Conservation (phyloP, 2,113 vertebrate species). For the Phalacrocorax aristotelis region DNA sequence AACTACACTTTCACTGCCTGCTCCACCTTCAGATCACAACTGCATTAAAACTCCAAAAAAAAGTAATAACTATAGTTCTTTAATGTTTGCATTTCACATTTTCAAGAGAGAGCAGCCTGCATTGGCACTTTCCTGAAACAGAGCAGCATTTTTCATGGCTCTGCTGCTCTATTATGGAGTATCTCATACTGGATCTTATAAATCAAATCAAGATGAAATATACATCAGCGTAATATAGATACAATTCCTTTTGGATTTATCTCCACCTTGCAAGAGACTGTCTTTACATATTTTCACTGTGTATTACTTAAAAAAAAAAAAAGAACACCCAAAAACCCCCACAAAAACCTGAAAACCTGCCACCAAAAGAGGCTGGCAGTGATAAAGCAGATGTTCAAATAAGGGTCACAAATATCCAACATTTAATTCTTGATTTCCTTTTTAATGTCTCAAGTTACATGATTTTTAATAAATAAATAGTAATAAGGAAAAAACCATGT, state of each 20-base stretch:
- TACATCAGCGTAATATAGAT: neutral
- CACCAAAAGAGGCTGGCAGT: neutral
- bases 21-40: neutral
- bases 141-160: neutral
- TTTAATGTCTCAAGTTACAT: neutral
- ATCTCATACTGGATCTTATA: neutral
- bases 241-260: neutral
- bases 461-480: neutral
- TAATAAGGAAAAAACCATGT: neutral
- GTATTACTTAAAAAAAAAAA: neutral
- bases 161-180: neutral
- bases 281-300: neutral
- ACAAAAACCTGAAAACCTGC: neutral
- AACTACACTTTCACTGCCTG: neutral
- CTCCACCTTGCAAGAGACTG: neutral
- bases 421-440: neutral
- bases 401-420: neutral
- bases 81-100: neutral
- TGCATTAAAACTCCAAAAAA: neutral
- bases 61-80: neutral
- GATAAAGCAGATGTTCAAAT: neutral
- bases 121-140: neutral
- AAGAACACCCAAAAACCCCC: neutral
- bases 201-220: neutral
- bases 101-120: neutral